Evolutionary conservation across 1,140 invertebrate genomes (phyloP).

Genomic region (Microvelia longipes): DNA sequence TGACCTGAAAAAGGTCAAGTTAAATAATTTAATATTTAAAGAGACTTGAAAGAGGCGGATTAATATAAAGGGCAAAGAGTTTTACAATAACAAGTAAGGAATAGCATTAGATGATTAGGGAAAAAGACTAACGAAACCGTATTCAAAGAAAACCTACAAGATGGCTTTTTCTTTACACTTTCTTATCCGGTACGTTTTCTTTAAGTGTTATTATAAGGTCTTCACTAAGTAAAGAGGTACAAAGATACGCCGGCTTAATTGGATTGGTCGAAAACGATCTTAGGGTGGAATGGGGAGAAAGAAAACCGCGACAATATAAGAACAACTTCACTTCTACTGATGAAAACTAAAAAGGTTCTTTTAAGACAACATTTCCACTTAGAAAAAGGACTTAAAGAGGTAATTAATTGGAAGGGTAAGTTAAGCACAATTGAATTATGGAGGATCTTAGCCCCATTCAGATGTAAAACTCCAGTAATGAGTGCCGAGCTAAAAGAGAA

Average conservation of each 20-base stretch:
- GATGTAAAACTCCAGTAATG: neutral
- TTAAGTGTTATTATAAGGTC: neutral
- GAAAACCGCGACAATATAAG: neutral
- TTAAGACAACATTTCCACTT: no score
- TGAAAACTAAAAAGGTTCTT: no score
- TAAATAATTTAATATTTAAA: no score
- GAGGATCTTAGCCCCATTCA: neutral
- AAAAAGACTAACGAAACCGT: no score
- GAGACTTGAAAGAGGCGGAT: no score
- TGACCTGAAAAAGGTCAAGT: no score
- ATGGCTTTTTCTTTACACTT: no score
- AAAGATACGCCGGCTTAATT: neutral
- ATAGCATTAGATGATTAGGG: no score
- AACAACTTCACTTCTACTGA: no score
- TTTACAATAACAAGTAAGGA: no score
- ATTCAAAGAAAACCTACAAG: no score
- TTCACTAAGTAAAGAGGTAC: neutral
- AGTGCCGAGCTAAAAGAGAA: neutral
- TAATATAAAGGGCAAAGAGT: no score
- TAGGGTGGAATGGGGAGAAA: neutral
- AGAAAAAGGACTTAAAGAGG: neutral
- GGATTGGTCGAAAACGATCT: neutral
- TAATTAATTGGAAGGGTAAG: neutral
- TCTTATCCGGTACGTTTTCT: neutral
- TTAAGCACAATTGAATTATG: neutral